These are phyloP conservation scores for Drosophila dunni DNA, from an alignment of 1,140 invertebrate genomes.

Conservation along the genomic window DNA sequence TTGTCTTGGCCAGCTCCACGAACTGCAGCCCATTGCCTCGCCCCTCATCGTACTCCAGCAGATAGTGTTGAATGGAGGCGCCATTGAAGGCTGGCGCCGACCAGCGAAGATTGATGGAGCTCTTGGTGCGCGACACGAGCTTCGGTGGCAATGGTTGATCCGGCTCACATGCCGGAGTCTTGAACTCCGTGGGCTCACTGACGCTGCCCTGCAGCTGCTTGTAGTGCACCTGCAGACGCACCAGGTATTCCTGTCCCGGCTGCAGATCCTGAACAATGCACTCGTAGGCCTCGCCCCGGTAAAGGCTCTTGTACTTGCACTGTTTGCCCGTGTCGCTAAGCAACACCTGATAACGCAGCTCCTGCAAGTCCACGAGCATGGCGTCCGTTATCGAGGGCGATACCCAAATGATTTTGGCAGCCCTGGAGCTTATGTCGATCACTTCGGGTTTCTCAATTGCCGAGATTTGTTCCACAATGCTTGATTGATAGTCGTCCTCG, in stretches of 20 bases:
- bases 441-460: constrained; percentile 91
- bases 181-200: constrained; percentile 86
- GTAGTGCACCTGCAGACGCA: constrained; percentile 88
- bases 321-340: constrained; percentile 91
- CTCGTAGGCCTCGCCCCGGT: constrained; percentile 89
- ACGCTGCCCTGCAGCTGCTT: constrained; percentile 86
- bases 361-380: constrained; percentile 85
- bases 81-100: constrained; percentile 91
- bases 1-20: constrained; percentile 89
- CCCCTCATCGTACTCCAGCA: constrained; percentile 92
- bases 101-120: constrained; percentile 88
- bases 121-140: constrained; percentile 86
- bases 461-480: constrained; percentile 89
- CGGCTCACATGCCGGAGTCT: constrained; percentile 89
- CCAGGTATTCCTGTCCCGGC: constrained; percentile 92
- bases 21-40: constrained; percentile 87
- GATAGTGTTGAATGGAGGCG: constrained; percentile 90
- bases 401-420: constrained; percentile 92
- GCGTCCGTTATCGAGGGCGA: constrained; percentile 87
- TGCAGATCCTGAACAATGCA: constrained; percentile 92
- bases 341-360: constrained; percentile 91
- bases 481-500: constrained; percentile 86
- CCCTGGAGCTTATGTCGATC: constrained; percentile 90
- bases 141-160: constrained; percentile 87
- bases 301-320: constrained; percentile 92